Base-by-base conservation (phyloP, 1,140 invertebrate species). In the Zaprionus kolodkinae region DNA sequence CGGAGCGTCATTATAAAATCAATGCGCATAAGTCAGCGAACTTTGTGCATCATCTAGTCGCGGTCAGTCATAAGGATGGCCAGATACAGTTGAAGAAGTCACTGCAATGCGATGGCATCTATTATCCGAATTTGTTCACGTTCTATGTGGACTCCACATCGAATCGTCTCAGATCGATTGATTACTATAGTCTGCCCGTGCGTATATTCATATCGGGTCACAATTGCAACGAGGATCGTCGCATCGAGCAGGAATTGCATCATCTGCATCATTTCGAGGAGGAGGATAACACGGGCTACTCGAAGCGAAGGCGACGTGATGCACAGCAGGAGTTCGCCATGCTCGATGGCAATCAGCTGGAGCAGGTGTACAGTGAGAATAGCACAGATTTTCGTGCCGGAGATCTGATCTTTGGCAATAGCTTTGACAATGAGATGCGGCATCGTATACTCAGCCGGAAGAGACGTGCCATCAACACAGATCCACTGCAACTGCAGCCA, bases 141-240 rank as follows among this genome's bases (percentile, higher is more conserved):
- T 95, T 97, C 76, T 97, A 97, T 93, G 95, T 97, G 65, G 97
- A 98, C 85, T 97, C 96, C 13, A 96, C 96, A 27, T 96, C 96
- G 43, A 96, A 96, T 78, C 94, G 95, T 48, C 93, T 96, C 35
- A 94, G 95, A 5, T 96, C 96, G 62, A 95, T 97, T 48, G 96
- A 97, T 81, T 97, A 97, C 83, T 97, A 97, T 81, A 97, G 96
- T 76, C 91, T 97, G 50, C 97, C 97, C 0, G 92, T 97, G 27
- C 93, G 96, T 62, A 94, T 97, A 54, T 93, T 97, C 59, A 95
- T 97, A 17, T 95, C 95, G n/a, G 96, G 96, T 2, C 93, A 95
- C 64, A 94, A 94, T 65, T 97, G 97, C 79, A 94, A 94, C n/a
- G 93, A 94, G 48, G 94, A 95, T 36, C 93, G 95, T 72, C 94